phyloP scores from a whole-genome alignment of 2,888 invertebrate genomes.

The Tridacna gigas region DNA sequence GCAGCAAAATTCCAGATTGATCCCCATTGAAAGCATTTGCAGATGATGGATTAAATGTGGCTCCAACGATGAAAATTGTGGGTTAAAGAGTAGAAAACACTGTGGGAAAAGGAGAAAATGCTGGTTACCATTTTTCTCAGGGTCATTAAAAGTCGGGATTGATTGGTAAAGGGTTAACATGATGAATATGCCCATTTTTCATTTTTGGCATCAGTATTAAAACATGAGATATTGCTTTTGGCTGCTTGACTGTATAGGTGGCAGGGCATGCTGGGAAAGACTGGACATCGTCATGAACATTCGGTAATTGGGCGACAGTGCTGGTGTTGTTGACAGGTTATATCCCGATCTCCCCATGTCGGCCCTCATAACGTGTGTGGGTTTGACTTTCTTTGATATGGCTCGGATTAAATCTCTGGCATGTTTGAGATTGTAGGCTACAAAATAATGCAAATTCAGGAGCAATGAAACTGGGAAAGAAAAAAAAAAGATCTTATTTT shows the following conservation, averaged over 20 bases:
- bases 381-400: slow-evolving; percentile 82
- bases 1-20: too few relatives aligned
- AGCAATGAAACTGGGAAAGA: too few relatives aligned
- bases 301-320: slow-evolving; percentile 27
- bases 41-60: too few relatives aligned
- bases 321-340: slow-evolving; percentile 29
- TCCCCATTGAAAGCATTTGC: too few relatives aligned
- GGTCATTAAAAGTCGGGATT: neutral
- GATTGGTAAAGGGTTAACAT: neutral
- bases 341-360: slow-evolving; percentile 54
- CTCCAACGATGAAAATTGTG: too few relatives aligned
- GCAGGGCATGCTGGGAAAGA: slow-evolving; percentile 9
- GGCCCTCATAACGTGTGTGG: slow-evolving; percentile 51
- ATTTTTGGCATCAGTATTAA: neutral
- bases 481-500: too few relatives aligned
- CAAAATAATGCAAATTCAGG: slow-evolving; percentile 29
- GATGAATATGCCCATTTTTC: neutral
- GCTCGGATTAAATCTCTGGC: slow-evolving; percentile 83
- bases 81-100: too few relatives aligned
- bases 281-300: slow-evolving; percentile 22
- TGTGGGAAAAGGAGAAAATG: too few relatives aligned
- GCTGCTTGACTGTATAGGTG: slow-evolving; percentile 11
- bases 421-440: slow-evolving; percentile 83
- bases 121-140: too few relatives aligned
- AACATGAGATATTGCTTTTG: slow-evolving; percentile 19